Percentiles rank a stretch among this genome's conserved stretches.
These are phyloP conservation scores for Mola mola DNA, from an alignment of 2,113 vertebrate genomes.

Conservation along the genomic window DNA sequence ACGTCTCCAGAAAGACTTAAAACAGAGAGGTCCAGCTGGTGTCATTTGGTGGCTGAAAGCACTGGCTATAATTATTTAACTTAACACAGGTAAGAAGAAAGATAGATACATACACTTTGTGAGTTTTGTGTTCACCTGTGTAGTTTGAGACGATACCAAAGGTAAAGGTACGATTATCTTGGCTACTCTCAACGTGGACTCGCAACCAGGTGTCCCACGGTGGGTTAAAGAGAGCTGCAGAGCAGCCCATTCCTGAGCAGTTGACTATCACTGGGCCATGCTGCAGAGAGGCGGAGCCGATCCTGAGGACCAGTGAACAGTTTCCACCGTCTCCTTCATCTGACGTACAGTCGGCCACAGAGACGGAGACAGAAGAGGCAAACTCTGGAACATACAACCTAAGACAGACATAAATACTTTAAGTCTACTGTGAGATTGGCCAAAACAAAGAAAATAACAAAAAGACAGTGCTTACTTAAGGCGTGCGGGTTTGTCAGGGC, in stretches of 20 bases:
- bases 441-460: not conserved
- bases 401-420: conserved; percentile 6
- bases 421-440: not conserved
- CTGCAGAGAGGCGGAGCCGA: conserved; percentile 84
- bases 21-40: no score
- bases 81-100: no score
- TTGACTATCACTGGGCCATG: conserved; percentile 78
- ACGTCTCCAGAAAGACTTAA: no score
- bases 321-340: conserved; percentile 12
- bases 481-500: conserved; percentile 78
- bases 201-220: conserved; percentile 93
- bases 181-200: conserved; percentile 82
- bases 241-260: conserved; percentile 82
- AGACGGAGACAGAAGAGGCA: conserved; percentile 79
- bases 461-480: conserved; percentile 85
- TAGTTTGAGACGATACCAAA: conserved; percentile 82
- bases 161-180: conserved; percentile 60
- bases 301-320: conserved; percentile 81
- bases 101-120: no score
- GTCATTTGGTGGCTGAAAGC: no score
- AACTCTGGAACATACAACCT: conserved; percentile 91
- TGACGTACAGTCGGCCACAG: conserved; percentile 80
- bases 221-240: conserved; percentile 77
- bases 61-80: no score
- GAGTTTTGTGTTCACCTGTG: conserved; percentile 83